Base-by-base conservation (phyloP, 2,888 invertebrate genomes). In the Pycnomerus fuliginosus region DNA sequence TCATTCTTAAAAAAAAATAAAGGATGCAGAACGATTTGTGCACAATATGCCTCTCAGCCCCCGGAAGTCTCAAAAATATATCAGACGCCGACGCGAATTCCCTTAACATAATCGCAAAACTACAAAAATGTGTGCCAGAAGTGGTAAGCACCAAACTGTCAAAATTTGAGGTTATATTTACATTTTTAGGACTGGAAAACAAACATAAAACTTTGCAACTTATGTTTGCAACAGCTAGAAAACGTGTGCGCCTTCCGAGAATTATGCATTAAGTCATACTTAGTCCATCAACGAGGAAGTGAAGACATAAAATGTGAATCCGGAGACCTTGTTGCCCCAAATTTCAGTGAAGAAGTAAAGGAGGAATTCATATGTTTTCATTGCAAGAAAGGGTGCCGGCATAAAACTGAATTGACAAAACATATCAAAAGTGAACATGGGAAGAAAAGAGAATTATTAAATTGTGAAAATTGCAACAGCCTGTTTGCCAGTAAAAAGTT, bases 101-200 rank as follows among this genome's bases (percentile, higher is more conserved):
- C 23, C 23, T 46, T 2, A 47, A 52, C 37, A 56, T 55, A 31
- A 52, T 52, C 14, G 36, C 33, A 16, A 65, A 65, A 45, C 39
- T 65, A 12, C 48, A 35, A 14, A 55, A 50, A 34, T 63, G 61
- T 35, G 55, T 65, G 12, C 64, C 65, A n/a, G 65, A 67, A 59
- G 44, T 65, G 42, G 67, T 65, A 58, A 56, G 45, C 46, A 23
- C 7, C 16, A n/a, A 30, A 12, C 23, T 8, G 1, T 28, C 20
- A 13, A 16, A 34, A 25, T 35, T 31, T 24, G 30, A 47, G 35
- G 37, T 40, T 42, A 41, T 25, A 22, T 35, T 39, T 15, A 31
- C 29, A 12, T 43, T 24, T 29, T 31, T 17, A 62, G 62, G 49
- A 64, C 30, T 65, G 65, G 62, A 51, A 48, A 39, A 43, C 48